These are phyloP conservation scores for Steinernema feltiae DNA, from an alignment of 1,140 invertebrate genomes.

Conservation along the genomic window DNA sequence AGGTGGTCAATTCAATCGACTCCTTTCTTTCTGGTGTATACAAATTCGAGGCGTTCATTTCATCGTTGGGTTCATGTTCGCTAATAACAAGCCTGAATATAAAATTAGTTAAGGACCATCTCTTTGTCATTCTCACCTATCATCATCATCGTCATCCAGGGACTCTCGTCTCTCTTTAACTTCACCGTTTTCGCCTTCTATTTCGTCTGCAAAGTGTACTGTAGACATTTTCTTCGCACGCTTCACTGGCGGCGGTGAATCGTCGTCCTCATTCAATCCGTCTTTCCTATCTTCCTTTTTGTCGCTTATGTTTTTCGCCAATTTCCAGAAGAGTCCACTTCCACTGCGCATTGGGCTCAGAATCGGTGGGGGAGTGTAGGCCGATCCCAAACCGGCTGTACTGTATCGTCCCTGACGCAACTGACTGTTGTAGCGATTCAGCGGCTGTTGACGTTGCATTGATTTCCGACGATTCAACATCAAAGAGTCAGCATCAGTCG, in stretches of 20 bases:
- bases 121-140: not conserved
- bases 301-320: conserved; percentile 25
- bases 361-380: conserved; percentile 84
- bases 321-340: conserved; percentile 72
- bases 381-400: not conserved
- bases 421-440: conserved; percentile 8
- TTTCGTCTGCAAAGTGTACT: conserved; percentile 1
- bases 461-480: not conserved
- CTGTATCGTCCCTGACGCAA: conserved; percentile 1
- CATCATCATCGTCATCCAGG: conserved; percentile 9
- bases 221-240: not conserved
- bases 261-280: not conserved
- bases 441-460: conserved; percentile 5
- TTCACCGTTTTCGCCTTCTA: conserved; percentile 14
- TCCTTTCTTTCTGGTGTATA: conserved; percentile 26
- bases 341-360: conserved; percentile 79
- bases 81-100: conserved; percentile 13
- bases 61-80: conserved; percentile 18
- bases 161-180: conserved; percentile 10
- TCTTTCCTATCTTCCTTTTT: not conserved
- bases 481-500: not conserved
- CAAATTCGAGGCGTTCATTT: conserved; percentile 25
- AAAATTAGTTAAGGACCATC: not conserved
- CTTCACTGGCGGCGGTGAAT: conserved; percentile 3
- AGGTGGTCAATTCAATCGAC: conserved; percentile 25